phyloP scores from a whole-genome alignment of 92 coral and sea anemone species.

The Siderastrea siderea region DNA sequence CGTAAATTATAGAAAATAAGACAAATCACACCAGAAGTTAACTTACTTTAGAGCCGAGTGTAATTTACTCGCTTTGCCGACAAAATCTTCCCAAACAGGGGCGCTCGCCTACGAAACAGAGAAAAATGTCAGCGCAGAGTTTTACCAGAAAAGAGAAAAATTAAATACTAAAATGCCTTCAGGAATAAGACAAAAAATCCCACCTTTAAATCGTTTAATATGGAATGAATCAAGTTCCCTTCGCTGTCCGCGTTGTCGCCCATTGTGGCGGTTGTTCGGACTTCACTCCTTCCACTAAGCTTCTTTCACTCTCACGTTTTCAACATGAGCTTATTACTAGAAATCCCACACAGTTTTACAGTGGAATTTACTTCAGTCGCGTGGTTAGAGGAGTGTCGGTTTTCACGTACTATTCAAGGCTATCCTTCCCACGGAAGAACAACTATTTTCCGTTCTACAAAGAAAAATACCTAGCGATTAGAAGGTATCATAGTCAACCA shows the following conservation, averaged over 20 bases:
- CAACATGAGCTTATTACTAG: conserved; percentile 28
- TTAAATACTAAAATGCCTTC: background rate
- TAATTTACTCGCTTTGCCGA: conserved; percentile 92
- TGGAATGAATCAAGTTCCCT: conserved; percentile 93
- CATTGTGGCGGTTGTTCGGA: conserved; percentile 29
- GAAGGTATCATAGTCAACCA: background rate
- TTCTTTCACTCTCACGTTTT: conserved; percentile 14
- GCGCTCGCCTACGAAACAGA: conserved; percentile 85
- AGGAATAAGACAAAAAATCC: conserved; percentile 29
- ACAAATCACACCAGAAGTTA: conserved; percentile 22
- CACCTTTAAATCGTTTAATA: conserved; percentile 98
- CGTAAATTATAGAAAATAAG: conserved; percentile 8
- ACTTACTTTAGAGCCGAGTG: conserved; percentile 95
- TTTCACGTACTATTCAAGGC: conserved; percentile 19
- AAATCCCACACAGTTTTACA: background rate
- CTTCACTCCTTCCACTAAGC: background rate
- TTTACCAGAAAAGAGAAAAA: background rate
- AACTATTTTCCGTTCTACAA: conserved; percentile 36
- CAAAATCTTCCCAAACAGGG: conserved; percentile 99
- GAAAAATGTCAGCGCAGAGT: conserved; percentile 5
- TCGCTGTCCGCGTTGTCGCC: conserved; percentile 77
- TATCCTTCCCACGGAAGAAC: conserved; percentile 44
- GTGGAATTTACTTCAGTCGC: conserved; percentile 7
- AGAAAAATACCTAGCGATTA: conserved; percentile 30
- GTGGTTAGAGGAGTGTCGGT: conserved; percentile 15